These are phyloP conservation scores for Scaptomyza hsui DNA, from an alignment of 1,140 invertebrate genomes.

Conservation along the genomic window DNA sequence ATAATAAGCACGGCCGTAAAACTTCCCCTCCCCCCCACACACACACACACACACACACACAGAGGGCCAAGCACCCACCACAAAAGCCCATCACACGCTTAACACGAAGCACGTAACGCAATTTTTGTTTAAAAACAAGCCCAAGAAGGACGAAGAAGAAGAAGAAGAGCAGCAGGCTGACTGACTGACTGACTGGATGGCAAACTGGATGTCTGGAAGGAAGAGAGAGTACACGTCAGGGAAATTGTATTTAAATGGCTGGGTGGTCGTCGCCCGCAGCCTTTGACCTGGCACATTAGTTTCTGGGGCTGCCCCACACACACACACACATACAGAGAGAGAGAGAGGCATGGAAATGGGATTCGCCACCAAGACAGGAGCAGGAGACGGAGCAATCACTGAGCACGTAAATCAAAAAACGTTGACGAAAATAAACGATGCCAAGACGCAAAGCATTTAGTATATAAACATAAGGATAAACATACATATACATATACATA, in stretches of 20 bases:
- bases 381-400: conserved; percentile 41
- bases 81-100: background rate
- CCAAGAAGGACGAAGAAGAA: background rate
- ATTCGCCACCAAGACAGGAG: background rate
- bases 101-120: conserved; percentile 51
- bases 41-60: background rate
- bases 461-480: background rate
- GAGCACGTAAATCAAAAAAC: conserved; percentile 67
- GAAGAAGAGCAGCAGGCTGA: no score
- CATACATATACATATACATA: background rate
- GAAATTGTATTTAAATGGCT: conserved; percentile 64
- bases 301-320: background rate
- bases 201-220: no score
- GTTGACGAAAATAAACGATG: conserved; percentile 57
- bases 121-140: conserved; percentile 40
- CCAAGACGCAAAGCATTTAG: background rate
- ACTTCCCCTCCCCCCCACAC: background rate
- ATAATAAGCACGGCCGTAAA: conserved; percentile 51
- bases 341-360: conserved; percentile 6
- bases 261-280: conserved; percentile 30
- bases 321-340: no score
- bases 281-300: conserved; percentile 62
- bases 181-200: no score
- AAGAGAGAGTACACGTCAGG: conserved; percentile 12
- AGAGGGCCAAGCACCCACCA: background rate